A percentile compares a stretch with the other conserved stretches of the same genome.
These are phyloP conservation scores for Clupea harengus DNA, from an alignment of 2,113 vertebrate species.

Conservation along the genomic window DNA sequence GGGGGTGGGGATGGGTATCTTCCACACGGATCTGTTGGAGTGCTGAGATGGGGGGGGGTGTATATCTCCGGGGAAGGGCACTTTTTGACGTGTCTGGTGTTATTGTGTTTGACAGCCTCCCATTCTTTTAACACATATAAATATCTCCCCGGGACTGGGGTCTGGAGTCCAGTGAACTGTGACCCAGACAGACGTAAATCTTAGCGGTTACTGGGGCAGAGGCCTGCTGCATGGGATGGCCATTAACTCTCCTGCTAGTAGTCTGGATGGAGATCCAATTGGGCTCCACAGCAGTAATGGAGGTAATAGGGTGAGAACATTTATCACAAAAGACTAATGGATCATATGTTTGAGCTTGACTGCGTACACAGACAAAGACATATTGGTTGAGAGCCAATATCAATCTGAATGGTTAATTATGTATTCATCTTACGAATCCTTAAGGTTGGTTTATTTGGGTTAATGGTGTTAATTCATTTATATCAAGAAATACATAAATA, in stretches of 20 bases:
- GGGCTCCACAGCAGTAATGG: background rate
- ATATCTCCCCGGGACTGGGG: background rate
- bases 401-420: background rate
- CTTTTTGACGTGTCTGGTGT: background rate
- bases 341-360: background rate
- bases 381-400: background rate
- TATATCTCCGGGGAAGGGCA: background rate
- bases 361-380: background rate
- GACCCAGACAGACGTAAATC: conserved; percentile 4
- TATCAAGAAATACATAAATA: background rate
- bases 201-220: background rate
- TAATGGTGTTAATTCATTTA: background rate
- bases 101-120: conserved; percentile 1
- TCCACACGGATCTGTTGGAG: background rate
- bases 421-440: background rate
- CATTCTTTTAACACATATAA: conserved; percentile 8
- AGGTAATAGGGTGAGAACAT: background rate
- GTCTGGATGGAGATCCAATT: background rate
- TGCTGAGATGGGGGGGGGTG: background rate
- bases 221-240: background rate
- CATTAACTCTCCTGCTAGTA: background rate
- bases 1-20: background rate
- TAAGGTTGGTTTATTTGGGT: background rate
- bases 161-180: background rate
- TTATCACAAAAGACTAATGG: background rate